A percentile compares a stretch with the other conserved stretches of the same genome.
Evolutionary conservation across 37 sponge, comb jelly and placozoan species (phyloP).

Genomic region (Halisarca cf. caerulea): DNA sequence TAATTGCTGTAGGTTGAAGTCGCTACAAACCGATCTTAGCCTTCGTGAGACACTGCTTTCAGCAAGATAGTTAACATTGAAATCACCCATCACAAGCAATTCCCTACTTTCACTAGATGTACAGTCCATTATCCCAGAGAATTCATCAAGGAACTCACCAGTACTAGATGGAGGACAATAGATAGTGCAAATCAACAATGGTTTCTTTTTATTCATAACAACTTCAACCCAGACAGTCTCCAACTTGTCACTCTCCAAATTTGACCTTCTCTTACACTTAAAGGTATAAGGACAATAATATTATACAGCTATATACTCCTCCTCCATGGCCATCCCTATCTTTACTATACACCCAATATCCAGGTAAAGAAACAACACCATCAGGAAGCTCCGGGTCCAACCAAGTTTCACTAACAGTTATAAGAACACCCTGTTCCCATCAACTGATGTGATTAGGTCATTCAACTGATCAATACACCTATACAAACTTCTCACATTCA

Average conservation of each 20-base stretch:
- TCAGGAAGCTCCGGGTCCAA: constrained; percentile 18
- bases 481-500: constrained; percentile 6
- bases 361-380: neutral
- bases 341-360: neutral
- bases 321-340: constrained; percentile 19
- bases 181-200: neutral
- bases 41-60: neutral
- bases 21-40: neutral
- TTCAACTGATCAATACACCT: too few species aligned
- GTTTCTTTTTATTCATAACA: neutral
- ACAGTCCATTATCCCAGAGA: neutral
- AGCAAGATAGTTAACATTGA: constrained; percentile 4
- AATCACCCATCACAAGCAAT: constrained; percentile 2
- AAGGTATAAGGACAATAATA: neutral
- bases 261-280: neutral
- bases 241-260: neutral
- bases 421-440: too few species aligned
- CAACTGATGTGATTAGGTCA: too few species aligned
- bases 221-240: neutral
- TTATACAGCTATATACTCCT: neutral
- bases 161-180: neutral
- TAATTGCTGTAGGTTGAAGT: neutral
- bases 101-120: neutral
- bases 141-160: neutral
- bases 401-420: constrained; percentile 26